A percentile compares a stretch with the other conserved stretches of the same genome.
Evolutionary conservation across 2,888 invertebrate genomes (phyloP).

Genomic region (Chesias legatella): DNA sequence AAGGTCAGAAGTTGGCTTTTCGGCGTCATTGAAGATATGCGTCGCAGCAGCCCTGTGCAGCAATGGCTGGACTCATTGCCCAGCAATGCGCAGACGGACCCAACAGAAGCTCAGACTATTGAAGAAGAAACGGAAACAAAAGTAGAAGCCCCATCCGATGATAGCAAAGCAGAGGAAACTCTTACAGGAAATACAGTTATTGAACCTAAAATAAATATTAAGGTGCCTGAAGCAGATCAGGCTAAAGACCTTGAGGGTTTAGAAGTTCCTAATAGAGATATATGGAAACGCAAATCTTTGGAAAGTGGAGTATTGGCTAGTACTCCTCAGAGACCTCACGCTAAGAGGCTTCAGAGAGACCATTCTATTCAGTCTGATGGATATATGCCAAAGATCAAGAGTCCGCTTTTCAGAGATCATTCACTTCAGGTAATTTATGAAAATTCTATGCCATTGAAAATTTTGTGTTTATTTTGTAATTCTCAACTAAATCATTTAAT

Average conservation of each 20-base stretch:
- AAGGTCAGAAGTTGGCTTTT: slow-evolving; percentile 73
- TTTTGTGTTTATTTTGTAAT: slow-evolving; percentile 1
- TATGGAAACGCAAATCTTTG: slow-evolving; percentile 62
- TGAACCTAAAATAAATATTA: slow-evolving; percentile 40
- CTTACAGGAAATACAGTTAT: slow-evolving; percentile 61
- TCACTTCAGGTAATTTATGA: slow-evolving; percentile 64
- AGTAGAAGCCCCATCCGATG: slow-evolving; percentile 51
- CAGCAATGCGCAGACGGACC: slow-evolving; percentile 35
- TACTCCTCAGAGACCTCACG: slow-evolving; percentile 45
- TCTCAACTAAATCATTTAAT: slow-evolving; percentile 5
- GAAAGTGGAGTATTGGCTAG: slow-evolving; percentile 58
- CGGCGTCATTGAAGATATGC: slow-evolving; percentile 79
- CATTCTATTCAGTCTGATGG: slow-evolving; percentile 74
- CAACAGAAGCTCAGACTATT: slow-evolving; percentile 27
- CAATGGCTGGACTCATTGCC: slow-evolving; percentile 89
- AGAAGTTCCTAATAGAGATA: slow-evolving; percentile 58
- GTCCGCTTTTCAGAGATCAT: slow-evolving; percentile 70
- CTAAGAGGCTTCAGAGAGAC: slow-evolving; percentile 64
- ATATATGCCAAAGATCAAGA: slow-evolving; percentile 64
- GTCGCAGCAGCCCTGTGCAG: slow-evolving; percentile 85
- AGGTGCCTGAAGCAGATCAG: slow-evolving; percentile 42
- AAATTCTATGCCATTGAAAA: no score
- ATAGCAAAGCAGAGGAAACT: slow-evolving; percentile 59
- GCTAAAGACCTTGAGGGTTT: slow-evolving; percentile 29
- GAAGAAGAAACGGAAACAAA: slow-evolving; percentile 35